Conservation (phyloP, 2,797 vertebrate genomes). For the Stomatorhinus walkeri region DNA sequence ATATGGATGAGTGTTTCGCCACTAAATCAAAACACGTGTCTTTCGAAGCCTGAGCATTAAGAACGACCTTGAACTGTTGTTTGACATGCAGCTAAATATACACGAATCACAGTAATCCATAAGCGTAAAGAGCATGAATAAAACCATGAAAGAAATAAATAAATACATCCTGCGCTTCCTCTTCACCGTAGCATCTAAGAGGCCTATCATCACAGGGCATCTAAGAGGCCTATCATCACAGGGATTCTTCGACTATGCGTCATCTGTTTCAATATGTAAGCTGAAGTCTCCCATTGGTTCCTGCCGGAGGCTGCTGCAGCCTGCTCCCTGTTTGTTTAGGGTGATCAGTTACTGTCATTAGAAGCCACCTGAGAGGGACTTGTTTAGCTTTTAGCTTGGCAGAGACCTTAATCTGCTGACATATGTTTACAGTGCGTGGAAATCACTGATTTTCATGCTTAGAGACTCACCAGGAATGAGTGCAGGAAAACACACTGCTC, state of each 20-base stretch:
- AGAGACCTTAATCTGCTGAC: conserved; percentile 7
- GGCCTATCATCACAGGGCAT: not conserved
- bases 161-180: not conserved
- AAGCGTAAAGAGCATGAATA: not conserved
- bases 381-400: not conserved
- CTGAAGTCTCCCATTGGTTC: not conserved
- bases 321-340: not conserved
- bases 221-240: not conserved
- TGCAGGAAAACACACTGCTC: not conserved
- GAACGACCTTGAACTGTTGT: not conserved
- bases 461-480: not conserved
- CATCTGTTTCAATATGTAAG: not conserved
- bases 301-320: not conserved
- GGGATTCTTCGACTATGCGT: not conserved
- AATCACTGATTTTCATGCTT: not conserved
- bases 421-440: not conserved
- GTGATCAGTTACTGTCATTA: not conserved
- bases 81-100: not conserved
- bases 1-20: not conserved
- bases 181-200: not conserved
- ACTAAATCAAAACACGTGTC: not conserved
- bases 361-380: not conserved
- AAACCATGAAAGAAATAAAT: not conserved
- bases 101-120: not conserved
- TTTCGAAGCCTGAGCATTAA: not conserved